Conservation (phyloP, 2,888 invertebrate species). For the Calephelis perditalis region DNA sequence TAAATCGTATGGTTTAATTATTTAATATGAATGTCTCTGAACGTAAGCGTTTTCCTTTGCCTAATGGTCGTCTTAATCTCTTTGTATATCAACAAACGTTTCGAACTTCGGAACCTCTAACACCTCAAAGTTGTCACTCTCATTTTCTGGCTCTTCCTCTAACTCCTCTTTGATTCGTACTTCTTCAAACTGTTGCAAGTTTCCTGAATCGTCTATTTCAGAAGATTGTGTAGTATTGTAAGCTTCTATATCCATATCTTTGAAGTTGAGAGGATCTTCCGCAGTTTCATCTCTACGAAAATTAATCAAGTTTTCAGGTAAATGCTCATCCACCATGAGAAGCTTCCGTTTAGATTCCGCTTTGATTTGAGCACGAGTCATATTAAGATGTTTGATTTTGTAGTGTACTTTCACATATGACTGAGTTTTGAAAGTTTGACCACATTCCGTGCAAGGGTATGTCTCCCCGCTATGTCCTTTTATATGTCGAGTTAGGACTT, state of each 20-base stretch:
- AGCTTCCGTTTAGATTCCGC: constrained; percentile 34
- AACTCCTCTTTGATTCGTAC: neutral
- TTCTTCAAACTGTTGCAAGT: neutral
- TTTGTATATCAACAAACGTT: constrained; percentile 32
- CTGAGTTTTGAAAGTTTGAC: constrained; percentile 43
- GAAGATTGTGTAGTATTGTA: neutral
- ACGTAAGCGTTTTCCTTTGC: no score
- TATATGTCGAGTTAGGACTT: constrained; percentile 44
- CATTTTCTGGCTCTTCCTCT: constrained; percentile 18
- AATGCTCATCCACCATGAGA: constrained; percentile 25
- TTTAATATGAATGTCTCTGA: no score
- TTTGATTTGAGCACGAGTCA: constrained; percentile 44
- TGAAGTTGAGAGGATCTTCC: neutral
- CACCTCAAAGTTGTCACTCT: neutral
- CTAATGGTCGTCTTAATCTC: constrained; percentile 8
- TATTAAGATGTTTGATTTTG: constrained; percentile 44
- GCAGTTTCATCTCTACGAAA: neutral
- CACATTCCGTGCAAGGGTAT: constrained; percentile 47
- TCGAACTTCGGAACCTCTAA: constrained; percentile 31
- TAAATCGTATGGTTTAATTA: no score
- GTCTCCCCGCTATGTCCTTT: constrained; percentile 41
- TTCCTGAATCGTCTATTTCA: neutral
- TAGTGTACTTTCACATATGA: constrained; percentile 47
- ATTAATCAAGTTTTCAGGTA: neutral
- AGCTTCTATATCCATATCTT: neutral